phyloP scores from a whole-genome alignment of 2,888 invertebrate genomes.

The Scaptomyza cyrtandrae region DNA sequence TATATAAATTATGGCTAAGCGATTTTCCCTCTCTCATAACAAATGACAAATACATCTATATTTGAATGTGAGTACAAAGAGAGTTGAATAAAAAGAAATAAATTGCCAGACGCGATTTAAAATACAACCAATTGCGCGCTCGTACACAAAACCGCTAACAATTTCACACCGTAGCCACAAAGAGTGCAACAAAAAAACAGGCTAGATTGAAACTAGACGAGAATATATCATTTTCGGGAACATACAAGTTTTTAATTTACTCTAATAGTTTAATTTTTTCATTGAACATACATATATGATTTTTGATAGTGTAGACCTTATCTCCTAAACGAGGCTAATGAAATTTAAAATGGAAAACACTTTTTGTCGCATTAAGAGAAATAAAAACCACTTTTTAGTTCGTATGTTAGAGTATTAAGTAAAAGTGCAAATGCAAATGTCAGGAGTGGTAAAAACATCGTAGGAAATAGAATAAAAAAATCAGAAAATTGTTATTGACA shows the following conservation, averaged over 20 bases:
- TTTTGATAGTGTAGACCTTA: too few relatives aligned
- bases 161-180: conserved; percentile 54
- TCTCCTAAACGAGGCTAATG: too few relatives aligned
- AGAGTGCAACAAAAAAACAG: conserved; percentile 54
- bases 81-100: conserved; percentile 22
- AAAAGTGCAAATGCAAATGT: conserved; percentile 17
- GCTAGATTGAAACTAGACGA: background rate
- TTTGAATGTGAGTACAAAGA: background rate
- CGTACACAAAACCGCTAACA: conserved; percentile 51
- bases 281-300: too few relatives aligned
- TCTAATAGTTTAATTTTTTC: too few relatives aligned
- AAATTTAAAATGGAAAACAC: too few relatives aligned
- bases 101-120: conserved; percentile 25
- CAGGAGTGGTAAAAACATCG: conserved; percentile 1
- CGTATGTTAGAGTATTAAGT: conserved; percentile 1
- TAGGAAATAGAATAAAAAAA: conserved; percentile 16
- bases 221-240: conserved; percentile 1
- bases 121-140: conserved; percentile 45
- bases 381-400: background rate
- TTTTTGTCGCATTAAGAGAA: too few relatives aligned
- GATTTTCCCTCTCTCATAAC: background rate
- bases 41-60: background rate
- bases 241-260: too few relatives aligned
- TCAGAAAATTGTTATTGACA: conserved; percentile 53
- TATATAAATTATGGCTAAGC: conserved; percentile 16